Evolutionary conservation across 2,888 invertebrate species (phyloP).

Genomic region (Griposia aprilina): DNA sequence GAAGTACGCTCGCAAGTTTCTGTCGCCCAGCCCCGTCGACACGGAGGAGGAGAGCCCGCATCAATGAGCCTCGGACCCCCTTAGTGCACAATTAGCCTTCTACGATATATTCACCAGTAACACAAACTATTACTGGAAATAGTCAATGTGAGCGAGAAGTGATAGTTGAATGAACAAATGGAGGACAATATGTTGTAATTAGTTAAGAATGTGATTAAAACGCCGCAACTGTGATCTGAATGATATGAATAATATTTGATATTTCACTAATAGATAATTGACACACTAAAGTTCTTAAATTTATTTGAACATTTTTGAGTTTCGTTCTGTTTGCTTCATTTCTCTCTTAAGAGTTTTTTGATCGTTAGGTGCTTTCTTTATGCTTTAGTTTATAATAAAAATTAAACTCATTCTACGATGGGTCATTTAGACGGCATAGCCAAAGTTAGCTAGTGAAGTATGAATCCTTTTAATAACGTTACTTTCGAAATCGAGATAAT

Average conservation of each 20-base stretch:
- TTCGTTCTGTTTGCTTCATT: constrained; percentile 77
- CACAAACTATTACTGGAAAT: constrained; percentile 77
- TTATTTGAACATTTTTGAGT: constrained; percentile 76
- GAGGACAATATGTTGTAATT: constrained; percentile 90
- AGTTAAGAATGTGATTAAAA: constrained; percentile 91
- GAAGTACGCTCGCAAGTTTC: constrained; percentile 96
- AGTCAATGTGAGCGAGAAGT: constrained; percentile 83
- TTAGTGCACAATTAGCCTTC: constrained; percentile 78
- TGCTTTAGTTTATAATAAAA: constrained; percentile 82
- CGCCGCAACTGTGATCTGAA: constrained; percentile 91
- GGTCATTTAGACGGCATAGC: constrained; percentile 88
- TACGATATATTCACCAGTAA: constrained; percentile 78
- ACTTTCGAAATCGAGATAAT: constrained; percentile 65
- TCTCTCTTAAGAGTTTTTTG: constrained; percentile 72
- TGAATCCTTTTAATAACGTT: constrained; percentile 81
- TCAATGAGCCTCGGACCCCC: constrained; percentile 86
- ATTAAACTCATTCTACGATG: constrained; percentile 77
- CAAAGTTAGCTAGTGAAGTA: constrained; percentile 88
- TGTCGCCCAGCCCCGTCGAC: constrained; percentile 96
- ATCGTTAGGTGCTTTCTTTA: constrained; percentile 87
- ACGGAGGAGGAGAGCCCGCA: constrained; percentile 95
- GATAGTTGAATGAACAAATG: constrained; percentile 86
- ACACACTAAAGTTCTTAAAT: constrained; percentile 84
- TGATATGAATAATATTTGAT: constrained; percentile 91
- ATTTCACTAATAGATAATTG: constrained; percentile 90